These are phyloP conservation scores for Trichoplusia ni DNA, from an alignment of 1,140 invertebrate species.

Conservation along the genomic window DNA sequence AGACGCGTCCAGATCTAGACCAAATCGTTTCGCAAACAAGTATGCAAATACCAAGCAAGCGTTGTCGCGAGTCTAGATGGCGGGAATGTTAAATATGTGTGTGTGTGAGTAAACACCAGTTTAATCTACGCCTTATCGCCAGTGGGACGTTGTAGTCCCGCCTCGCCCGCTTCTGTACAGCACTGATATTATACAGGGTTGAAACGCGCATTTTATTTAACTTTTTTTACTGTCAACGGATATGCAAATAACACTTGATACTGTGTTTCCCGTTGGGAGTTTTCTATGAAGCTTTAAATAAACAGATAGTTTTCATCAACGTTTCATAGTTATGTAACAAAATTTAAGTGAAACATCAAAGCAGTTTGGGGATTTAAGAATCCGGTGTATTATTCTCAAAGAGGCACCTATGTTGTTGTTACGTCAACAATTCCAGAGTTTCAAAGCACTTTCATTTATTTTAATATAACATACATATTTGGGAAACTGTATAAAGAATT, in stretches of 20 bases:
- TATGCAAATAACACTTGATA: background rate
- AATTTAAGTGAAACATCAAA: too few species aligned
- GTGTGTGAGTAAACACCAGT: constrained; percentile 68
- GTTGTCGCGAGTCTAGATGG: constrained; percentile 63
- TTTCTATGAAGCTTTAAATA: background rate
- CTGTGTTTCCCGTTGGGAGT: background rate
- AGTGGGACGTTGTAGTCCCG: constrained; percentile 38
- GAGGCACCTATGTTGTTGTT: too few species aligned
- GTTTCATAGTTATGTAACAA: too few species aligned
- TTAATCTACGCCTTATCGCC: constrained; percentile 75
- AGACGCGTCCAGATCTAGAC: constrained; percentile 46
- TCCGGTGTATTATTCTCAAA: too few species aligned
- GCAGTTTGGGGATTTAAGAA: too few species aligned
- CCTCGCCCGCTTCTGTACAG: constrained; percentile 22
- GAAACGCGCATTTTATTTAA: background rate
- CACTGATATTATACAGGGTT: constrained; percentile 17
- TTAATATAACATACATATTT: too few species aligned
- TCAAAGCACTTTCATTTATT: too few species aligned
- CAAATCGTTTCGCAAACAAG: constrained; percentile 71
- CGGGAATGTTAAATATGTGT: constrained; percentile 73
- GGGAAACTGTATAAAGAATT: too few species aligned
- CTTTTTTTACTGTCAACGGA: background rate
- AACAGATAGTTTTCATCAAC: too few species aligned
- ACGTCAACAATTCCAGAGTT: too few species aligned
- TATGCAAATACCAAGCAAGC: constrained; percentile 67